Evolutionary conservation across 1,140 invertebrate genomes (phyloP), one percentile per base, ranked within the genome.

Genomic region (Brevipalpus yothersi): DNA sequence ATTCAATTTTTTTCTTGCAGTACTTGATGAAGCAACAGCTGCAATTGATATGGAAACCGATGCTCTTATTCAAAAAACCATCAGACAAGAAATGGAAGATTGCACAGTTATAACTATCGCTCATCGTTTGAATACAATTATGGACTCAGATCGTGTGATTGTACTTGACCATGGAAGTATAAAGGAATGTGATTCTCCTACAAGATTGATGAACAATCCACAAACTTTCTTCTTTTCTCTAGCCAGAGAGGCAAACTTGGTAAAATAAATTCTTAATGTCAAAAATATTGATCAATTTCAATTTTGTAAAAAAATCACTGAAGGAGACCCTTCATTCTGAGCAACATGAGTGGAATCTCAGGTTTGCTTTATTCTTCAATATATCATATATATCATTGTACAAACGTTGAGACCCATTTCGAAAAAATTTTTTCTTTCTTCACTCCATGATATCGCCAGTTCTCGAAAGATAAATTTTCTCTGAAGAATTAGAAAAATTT

Each of bases 171-270:
- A 12, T 31, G 67, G 67, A 21, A 23, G 54, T 42, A 58, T 68
- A 15, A 76, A 78, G 19, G 86, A 91, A 73, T 89, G 82, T 69
- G 85, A 84, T 66, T 76, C 81, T 13, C 89, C 89, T 12, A 0
- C 69, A 74, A 9, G 75, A 75, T 74, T 94, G 60, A 73, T 95
- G 19, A 73, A 79, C 61, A 79, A 89, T 67, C 78, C 79, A 62
- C 76, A 78, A 58, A 83, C 83, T 43, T 76, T 87, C 63, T 96
- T 95, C 74, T 85, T 89, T 71, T 76, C 80, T 65, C 89, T 95
- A 86, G 89, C 87, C 41, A 86, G 86, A 71, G 86, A 93, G 74
- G 88, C 90, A 58, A 84, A 85, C 13, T 41, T 60, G 15, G 39
- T 59, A 4, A n/a, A 49, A 49, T 49, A 21, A 21, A 49, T n/a